Conservation (phyloP, 2,113 vertebrate genomes). For the Plecotus auritus region DNA sequence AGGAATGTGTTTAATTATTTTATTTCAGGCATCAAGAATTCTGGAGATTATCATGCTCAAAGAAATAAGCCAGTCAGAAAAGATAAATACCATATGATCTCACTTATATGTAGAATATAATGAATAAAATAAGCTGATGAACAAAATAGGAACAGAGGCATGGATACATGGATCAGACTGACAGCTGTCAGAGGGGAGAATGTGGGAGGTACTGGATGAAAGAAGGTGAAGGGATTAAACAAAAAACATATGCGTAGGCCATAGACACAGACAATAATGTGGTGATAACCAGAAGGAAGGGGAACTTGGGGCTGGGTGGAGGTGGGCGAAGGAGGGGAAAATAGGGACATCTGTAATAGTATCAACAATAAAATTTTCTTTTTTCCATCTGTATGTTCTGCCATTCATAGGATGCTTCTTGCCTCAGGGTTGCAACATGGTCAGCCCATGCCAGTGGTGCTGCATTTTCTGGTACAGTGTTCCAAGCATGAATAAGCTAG, state of each 20-base stretch:
- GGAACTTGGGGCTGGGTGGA: background rate
- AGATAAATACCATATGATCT: background rate
- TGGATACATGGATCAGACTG: background rate
- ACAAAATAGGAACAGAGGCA: background rate
- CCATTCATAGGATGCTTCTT: background rate
- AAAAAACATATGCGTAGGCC: background rate
- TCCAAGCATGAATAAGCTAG: background rate
- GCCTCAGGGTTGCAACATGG: background rate
- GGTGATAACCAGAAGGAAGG: background rate
- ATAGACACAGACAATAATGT: background rate
- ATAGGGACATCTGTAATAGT: background rate
- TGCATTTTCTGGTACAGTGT: background rate
- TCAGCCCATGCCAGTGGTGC: background rate
- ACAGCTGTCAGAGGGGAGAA: background rate
- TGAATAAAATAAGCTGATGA: background rate
- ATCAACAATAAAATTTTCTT: background rate
- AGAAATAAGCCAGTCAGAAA: background rate
- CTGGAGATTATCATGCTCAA: background rate
- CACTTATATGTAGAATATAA: background rate
- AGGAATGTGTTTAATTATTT: background rate
- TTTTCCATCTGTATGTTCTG: background rate
- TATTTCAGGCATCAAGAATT: background rate
- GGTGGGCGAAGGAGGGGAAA: background rate
- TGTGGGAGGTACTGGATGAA: background rate
- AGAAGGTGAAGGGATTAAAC: background rate